Evolutionary conservation across 2,888 invertebrate genomes (phyloP).

Genomic region (Barypeithes pellucidus): DNA sequence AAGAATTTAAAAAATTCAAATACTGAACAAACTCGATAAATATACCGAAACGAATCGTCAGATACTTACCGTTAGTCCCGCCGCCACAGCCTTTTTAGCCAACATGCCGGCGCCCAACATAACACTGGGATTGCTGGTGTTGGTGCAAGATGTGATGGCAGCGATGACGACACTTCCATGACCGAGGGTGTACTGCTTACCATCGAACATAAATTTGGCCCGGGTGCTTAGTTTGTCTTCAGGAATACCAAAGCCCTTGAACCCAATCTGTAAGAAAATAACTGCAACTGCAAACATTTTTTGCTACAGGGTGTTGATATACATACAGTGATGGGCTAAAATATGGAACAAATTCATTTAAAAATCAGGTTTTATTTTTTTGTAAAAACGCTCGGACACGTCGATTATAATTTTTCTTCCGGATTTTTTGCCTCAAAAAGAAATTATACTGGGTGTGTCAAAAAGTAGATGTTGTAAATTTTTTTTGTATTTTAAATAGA

Average conservation of each 20-base stretch:
- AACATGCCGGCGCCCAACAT: conserved; percentile 96
- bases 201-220: conserved; percentile 87
- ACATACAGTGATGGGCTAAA: too few relatives aligned
- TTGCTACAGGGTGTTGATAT: too few relatives aligned
- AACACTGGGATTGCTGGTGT: conserved; percentile 98
- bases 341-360: too few relatives aligned
- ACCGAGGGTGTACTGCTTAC: conserved; percentile 82
- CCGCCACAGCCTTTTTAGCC: conserved; percentile 95
- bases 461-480: too few relatives aligned
- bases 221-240: conserved; percentile 76
- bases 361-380: too few relatives aligned
- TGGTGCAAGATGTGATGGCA: conserved; percentile 98
- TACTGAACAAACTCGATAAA: background rate
- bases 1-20: conserved; percentile 70
- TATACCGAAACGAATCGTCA: too few relatives aligned
- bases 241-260: conserved; percentile 91
- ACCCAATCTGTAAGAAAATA: conserved; percentile 82
- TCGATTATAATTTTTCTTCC: too few relatives aligned
- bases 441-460: too few relatives aligned
- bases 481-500: too few relatives aligned
- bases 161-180: conserved; percentile 98
- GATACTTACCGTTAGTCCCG: conserved; percentile 80
- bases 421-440: too few relatives aligned
- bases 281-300: too few relatives aligned
- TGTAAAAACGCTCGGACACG: too few relatives aligned